Evolutionary conservation across 92 coral and sea anemone genomes (phyloP).

Genomic region (Parazoanthus darwini): DNA sequence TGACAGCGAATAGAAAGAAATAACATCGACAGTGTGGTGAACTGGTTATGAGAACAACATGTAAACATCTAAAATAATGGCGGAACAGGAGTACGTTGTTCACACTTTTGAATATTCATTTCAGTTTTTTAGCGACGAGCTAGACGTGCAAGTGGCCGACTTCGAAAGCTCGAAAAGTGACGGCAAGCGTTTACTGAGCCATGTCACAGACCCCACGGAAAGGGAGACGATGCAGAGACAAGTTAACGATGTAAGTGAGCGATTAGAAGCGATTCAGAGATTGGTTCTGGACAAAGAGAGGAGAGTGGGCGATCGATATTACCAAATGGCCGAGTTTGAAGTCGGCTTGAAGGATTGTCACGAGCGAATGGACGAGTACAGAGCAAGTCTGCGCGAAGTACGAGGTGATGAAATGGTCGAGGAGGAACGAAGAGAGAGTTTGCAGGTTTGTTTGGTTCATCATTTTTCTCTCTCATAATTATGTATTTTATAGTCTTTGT

Average conservation of each 20-base stretch:
- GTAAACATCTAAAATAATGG: slow-evolving; percentile 45
- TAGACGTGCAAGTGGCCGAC: slow-evolving; percentile 78
- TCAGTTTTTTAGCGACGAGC: slow-evolving; percentile 93
- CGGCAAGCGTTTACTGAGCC: slow-evolving; percentile 69
- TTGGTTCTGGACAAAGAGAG: slow-evolving; percentile 72
- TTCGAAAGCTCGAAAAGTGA: slow-evolving; percentile 80
- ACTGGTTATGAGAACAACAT: slow-evolving; percentile 5
- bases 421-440: slow-evolving; percentile 47
- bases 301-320: slow-evolving; percentile 61
- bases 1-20: neutral
- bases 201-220: slow-evolving; percentile 66
- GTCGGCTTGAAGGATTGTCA: slow-evolving; percentile 66
- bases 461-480: neutral
- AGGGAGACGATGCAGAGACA: slow-evolving; percentile 61
- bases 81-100: slow-evolving; percentile 51
- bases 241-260: slow-evolving; percentile 69
- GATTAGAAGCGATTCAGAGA: slow-evolving; percentile 77
- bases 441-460: slow-evolving; percentile 66
- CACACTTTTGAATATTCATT: slow-evolving; percentile 80
- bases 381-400: slow-evolving; percentile 49
- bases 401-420: slow-evolving; percentile 38
- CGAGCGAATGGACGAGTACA: slow-evolving; percentile 68
- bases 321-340: slow-evolving; percentile 69
- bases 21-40: neutral
- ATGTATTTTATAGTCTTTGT: neutral